Evolutionary conservation across 2,797 vertebrate species (phyloP), one percentile per base, ranked within the genome.

Genomic region (Apogon hyalosoma): DNA sequence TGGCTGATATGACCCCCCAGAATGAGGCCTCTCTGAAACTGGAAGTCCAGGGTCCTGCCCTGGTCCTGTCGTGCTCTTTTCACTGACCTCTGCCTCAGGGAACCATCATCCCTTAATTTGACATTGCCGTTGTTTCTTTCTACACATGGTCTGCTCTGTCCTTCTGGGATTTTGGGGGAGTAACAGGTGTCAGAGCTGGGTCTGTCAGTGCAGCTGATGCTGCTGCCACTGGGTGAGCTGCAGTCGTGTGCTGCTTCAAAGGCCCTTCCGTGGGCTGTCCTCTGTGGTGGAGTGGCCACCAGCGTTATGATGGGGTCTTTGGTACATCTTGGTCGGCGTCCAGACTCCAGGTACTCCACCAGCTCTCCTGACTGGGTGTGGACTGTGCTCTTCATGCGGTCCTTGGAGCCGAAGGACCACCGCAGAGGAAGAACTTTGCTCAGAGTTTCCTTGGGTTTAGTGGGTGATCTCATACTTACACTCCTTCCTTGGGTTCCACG

Each of bases 301-400:
- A 95, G 82, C 0, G 91, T 83, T 40, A 96, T 80, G 15, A 97
- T 96, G 15, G 95, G 92, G 40, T 95, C 95, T 74, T 93, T 95
- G 19, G 95, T 96, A 80, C 94, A 94, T n/a, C 94, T 93, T 0
- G 97, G 95, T 2, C 96, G 90, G 7, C 95, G 94, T 16, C 95
- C 95, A 0, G 96, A 97, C 76, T 98, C 96, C 62, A 96, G 85
- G 63, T 97, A 98, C 66, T 97, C 94, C 52, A 97, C 95, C 71
- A 98, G 87, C 76, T 96, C 95, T 0, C 92, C 93, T 1, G 91
- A 78, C 0, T 87, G 80, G 12, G 80, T 40, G 65, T 75, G 76
- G 3, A 40, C 47, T 3, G 82, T 60, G 0, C 84, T 85, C 3
- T 87, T 89, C 0, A 85, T 62, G 38, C 90, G 94, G 38, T 95